These are phyloP conservation scores for Drosophila longiperda DNA, from an alignment of 2,888 invertebrate species.

Conservation along the genomic window DNA sequence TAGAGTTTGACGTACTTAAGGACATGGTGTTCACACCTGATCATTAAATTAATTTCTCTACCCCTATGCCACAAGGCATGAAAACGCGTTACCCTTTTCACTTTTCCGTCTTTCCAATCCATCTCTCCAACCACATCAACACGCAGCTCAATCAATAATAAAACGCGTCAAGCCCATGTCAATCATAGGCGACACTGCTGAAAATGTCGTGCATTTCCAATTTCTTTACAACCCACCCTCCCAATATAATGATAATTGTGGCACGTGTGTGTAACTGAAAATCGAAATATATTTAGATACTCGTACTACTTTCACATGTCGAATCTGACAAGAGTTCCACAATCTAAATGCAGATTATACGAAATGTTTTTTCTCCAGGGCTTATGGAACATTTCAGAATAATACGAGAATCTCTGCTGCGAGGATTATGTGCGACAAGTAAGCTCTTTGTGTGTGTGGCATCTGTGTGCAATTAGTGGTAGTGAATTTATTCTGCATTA, in stretches of 20 bases:
- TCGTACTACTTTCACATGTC: slow-evolving; percentile 23
- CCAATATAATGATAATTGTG: slow-evolving; percentile 29
- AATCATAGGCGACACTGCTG: slow-evolving; percentile 32
- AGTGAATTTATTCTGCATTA: slow-evolving; percentile 55
- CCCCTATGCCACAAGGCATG: slow-evolving; percentile 8
- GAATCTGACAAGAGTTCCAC: slow-evolving; percentile 51
- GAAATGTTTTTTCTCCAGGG: slow-evolving; percentile 29
- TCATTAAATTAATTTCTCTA: slow-evolving; percentile 29
- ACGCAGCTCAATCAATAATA: slow-evolving; percentile 48
- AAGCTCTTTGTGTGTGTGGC: slow-evolving; percentile 11
- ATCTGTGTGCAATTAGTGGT: slow-evolving; percentile 60
- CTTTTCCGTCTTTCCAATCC: neutral
- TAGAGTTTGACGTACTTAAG: slow-evolving; percentile 27
- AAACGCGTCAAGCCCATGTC: slow-evolving; percentile 41
- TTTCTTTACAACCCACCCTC: neutral
- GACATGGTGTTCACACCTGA: slow-evolving; percentile 43
- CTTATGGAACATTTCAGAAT: slow-evolving; percentile 12
- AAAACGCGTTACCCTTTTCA: neutral
- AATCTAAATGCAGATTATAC: slow-evolving; percentile 51
- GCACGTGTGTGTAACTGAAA: slow-evolving; percentile 6
- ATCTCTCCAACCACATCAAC: neutral
- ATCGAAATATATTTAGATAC: slow-evolving; percentile 3
- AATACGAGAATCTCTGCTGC: slow-evolving; percentile 17
- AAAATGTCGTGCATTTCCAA: slow-evolving; percentile 33
- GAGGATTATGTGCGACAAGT: slow-evolving; percentile 32